Conservation (phyloP, 2,888 invertebrate species). For the Dusona sp. region DNA sequence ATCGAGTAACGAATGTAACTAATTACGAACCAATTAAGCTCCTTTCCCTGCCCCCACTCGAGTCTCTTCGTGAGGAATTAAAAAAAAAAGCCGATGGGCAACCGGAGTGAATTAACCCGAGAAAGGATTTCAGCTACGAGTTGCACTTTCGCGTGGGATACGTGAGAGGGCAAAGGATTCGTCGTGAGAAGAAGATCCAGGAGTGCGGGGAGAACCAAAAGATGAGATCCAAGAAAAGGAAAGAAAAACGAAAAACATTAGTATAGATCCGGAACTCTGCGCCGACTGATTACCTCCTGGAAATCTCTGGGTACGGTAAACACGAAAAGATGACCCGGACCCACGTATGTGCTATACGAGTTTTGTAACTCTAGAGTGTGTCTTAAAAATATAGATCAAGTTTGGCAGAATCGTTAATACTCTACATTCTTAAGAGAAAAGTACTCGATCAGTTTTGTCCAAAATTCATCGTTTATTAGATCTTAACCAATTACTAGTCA, state of each 20-base stretch:
- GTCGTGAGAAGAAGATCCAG: constrained; percentile 35
- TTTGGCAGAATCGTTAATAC: not conserved
- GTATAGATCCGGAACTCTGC: constrained; percentile 71
- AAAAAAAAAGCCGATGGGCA: constrained; percentile 14
- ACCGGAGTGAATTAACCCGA: constrained; percentile 46
- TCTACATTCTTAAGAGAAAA: not conserved
- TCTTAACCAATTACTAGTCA: too few species aligned
- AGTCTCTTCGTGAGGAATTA: not conserved
- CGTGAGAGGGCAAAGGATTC: constrained; percentile 39
- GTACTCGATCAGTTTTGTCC: not conserved
- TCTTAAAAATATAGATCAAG: not conserved
- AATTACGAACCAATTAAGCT: constrained; percentile 63
- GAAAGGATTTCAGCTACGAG: constrained; percentile 49
- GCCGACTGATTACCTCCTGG: constrained; percentile 73
- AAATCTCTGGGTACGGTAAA: constrained; percentile 74
- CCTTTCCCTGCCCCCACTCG: constrained; percentile 1
- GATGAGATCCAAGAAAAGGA: constrained; percentile 14
- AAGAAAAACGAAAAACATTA: constrained; percentile 56
- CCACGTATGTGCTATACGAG: constrained; percentile 11
- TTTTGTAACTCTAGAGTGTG: not conserved
- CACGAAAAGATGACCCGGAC: constrained; percentile 72
- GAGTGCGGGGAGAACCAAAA: not conserved
- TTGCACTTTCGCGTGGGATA: constrained; percentile 27
- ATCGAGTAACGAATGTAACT: constrained; percentile 51
- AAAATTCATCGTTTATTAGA: not conserved